These are phyloP conservation scores for Podarcis muralis DNA, from an alignment of 2,113 vertebrate species.

Conservation along the genomic window DNA sequence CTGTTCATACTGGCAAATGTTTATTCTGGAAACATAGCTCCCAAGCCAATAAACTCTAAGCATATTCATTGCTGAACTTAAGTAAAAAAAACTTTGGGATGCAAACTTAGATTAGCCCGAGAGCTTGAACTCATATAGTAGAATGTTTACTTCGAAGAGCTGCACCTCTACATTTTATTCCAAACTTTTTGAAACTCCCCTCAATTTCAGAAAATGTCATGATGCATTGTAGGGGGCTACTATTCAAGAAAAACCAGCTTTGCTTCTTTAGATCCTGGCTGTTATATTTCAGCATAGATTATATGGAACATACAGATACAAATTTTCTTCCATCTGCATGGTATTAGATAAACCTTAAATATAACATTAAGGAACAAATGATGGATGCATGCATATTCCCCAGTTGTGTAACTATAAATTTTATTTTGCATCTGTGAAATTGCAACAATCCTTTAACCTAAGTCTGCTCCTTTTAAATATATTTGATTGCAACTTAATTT, in stretches of 20 bases:
- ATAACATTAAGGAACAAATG: conserved; percentile 41
- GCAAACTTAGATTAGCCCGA: background rate
- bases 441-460: background rate
- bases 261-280: background rate
- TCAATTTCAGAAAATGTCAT: background rate
- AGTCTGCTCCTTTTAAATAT: background rate
- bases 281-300: conserved; percentile 26
- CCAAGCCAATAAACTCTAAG: background rate
- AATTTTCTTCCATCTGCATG: conserved; percentile 25
- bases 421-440: background rate
- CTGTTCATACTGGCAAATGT: conserved; percentile 61
- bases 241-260: background rate
- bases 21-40: conserved; percentile 52
- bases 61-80: conserved; percentile 38
- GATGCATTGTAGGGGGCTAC: background rate
- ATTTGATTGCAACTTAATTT: conserved; percentile 5
- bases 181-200: background rate
- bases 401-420: background rate
- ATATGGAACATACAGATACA: conserved; percentile 27
- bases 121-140: background rate
- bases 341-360: background rate
- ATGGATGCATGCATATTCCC: conserved; percentile 5
- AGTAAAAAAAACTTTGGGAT: conserved; percentile 2
- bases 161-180: background rate
- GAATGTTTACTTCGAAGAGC: background rate